Conservation (phyloP, 2,797 vertebrate genomes). For the Danio tinwini region DNA sequence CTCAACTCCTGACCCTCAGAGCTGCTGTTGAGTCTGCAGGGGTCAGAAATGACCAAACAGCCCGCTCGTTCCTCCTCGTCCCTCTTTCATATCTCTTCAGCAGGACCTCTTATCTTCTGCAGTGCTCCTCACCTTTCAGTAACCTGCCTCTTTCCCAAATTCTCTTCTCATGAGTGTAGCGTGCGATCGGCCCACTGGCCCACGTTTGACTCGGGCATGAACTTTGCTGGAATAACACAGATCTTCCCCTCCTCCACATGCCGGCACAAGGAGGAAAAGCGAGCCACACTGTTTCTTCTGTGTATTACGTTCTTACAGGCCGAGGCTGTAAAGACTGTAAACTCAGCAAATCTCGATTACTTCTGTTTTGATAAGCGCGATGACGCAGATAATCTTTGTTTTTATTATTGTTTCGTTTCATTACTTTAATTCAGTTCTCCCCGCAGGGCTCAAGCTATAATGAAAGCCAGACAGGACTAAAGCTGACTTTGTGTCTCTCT, state of each 20-base stretch:
- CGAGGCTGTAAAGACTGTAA: constrained; percentile 65
- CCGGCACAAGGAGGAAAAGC: constrained; percentile 51
- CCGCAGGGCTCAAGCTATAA: constrained; percentile 68
- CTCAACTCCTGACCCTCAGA: constrained; percentile 18
- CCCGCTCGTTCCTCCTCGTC: constrained; percentile 25
- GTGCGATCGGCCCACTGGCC: constrained; percentile 79
- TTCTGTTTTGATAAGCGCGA: constrained; percentile 75
- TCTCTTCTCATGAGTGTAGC: constrained; percentile 69
- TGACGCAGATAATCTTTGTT: constrained; percentile 77
- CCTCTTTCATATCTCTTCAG: constrained; percentile 29
- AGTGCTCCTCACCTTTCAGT: constrained; percentile 34
- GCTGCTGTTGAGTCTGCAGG: constrained; percentile 9
- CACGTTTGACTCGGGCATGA: constrained; percentile 76
- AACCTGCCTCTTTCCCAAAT: constrained; percentile 43
- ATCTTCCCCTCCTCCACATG: constrained; percentile 58
- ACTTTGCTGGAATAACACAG: constrained; percentile 75
- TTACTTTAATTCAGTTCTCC: constrained; percentile 78
- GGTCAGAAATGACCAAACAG: constrained; percentile 34
- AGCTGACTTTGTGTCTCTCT: constrained; percentile 48
- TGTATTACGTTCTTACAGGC: constrained; percentile 53
- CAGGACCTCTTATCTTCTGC: constrained; percentile 30
- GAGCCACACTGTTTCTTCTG: constrained; percentile 52
- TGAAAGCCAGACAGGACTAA: constrained; percentile 70
- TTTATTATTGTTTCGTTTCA: constrained; percentile 62
- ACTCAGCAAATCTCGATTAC: constrained; percentile 65